A percentile compares a stretch with the other conserved stretches of the same genome.
Conservation (phyloP, 2,113 vertebrate species). For the Terrapene triunguis region DNA sequence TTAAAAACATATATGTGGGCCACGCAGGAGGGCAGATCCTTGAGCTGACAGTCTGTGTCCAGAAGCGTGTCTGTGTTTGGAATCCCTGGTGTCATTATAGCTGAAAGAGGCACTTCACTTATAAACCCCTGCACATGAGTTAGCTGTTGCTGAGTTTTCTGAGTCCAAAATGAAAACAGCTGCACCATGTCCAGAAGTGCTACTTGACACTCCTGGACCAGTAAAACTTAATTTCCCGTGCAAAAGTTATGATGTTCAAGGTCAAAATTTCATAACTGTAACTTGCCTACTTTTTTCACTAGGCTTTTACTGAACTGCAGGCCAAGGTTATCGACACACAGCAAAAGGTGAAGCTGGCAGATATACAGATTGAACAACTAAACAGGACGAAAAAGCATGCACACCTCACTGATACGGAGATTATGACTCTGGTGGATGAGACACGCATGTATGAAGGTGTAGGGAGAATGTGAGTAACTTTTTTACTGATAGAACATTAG, state of each 20-base stretch:
- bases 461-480: constrained; percentile 93
- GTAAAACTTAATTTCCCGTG: background rate
- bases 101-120: too few relatives aligned
- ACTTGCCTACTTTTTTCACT: background rate
- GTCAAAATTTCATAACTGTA: background rate
- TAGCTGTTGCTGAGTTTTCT: background rate
- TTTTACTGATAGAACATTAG: background rate
- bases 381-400: constrained; percentile 93
- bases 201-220: background rate
- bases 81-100: too few relatives aligned
- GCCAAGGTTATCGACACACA: constrained; percentile 96
- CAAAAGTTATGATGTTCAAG: background rate
- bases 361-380: constrained; percentile 96
- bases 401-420: constrained; percentile 90
- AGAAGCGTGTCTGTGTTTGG: background rate
- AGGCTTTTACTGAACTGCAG: constrained; percentile 97
- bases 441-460: constrained; percentile 96
- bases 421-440: constrained; percentile 86
- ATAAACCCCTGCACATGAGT: background rate
- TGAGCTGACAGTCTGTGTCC: background rate
- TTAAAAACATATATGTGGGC: too few relatives aligned
- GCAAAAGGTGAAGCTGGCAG: constrained; percentile 95
- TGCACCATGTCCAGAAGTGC: background rate
- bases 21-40: background rate
- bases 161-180: background rate